These are phyloP conservation scores for Phylloscopus collybita DNA, from an alignment of 2,797 vertebrate genomes.

Conservation along the genomic window DNA sequence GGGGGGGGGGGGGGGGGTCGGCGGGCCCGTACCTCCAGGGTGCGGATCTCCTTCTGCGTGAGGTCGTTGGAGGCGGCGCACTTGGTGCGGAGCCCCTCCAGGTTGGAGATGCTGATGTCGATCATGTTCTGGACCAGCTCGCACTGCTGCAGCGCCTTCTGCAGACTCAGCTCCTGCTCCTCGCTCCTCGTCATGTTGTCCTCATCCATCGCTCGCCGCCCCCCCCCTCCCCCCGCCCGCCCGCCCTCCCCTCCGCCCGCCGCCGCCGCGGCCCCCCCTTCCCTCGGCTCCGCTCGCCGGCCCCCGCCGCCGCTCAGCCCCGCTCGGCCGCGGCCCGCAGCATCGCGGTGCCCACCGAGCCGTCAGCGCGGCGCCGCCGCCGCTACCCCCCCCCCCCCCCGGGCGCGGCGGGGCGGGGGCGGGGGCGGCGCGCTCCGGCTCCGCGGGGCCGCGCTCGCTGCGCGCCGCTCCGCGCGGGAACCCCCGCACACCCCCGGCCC, in stretches of 20 bases:
- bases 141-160: constrained; percentile 98
- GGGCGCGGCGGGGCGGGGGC: background rate
- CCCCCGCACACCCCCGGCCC: background rate
- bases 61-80: constrained; percentile 96
- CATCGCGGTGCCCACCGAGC: constrained; percentile 75
- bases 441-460: constrained; percentile 65
- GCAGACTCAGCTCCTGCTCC: constrained; percentile 92
- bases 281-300: background rate
- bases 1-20: background rate
- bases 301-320: constrained; percentile 26
- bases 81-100: constrained; percentile 98
- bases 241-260: constrained; percentile 27
- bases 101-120: constrained; percentile 97
- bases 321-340: background rate
- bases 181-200: constrained; percentile 83
- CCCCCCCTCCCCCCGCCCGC: background rate
- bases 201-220: too few relatives aligned
- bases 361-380: constrained; percentile 56
- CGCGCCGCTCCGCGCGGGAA: background rate
- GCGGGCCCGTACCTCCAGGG: background rate
- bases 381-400: background rate
- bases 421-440: background rate
- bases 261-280: background rate
- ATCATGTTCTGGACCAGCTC: constrained; percentile 98
- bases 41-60: too few relatives aligned